A percentile compares a stretch with the other conserved stretches of the same genome.
phyloP scores from a whole-genome alignment of 2,797 vertebrate species.

The Alexandromys oeconomus region DNA sequence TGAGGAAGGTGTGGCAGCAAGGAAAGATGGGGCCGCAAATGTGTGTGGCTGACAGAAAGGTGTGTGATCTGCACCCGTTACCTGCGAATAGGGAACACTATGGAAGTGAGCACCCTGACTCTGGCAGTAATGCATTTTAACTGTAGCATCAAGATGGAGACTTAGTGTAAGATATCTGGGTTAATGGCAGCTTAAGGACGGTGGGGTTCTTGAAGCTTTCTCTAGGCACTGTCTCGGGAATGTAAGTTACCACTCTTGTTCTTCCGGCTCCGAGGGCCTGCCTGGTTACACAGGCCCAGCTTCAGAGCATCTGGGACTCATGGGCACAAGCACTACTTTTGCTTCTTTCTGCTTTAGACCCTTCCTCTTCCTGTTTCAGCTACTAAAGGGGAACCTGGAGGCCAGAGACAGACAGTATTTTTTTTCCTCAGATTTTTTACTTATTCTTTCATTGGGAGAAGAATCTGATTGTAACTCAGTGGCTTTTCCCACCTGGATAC shows the following conservation, averaged over 20 bases:
- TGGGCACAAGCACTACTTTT: not conserved
- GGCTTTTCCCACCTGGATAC: not conserved
- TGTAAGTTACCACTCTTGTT: rapidly evolving
- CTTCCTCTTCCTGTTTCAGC: not conserved
- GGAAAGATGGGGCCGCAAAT: rapidly evolving
- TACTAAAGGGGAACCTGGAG: not conserved
- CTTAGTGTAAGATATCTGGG: not conserved
- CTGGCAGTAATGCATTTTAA: not conserved
- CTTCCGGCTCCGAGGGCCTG: not conserved
- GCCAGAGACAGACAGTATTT: not conserved
- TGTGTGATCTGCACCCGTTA: not conserved
- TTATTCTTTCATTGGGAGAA: not conserved
- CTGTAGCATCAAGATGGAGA: not conserved
- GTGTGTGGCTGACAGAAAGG: not conserved
- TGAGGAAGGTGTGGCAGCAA: not conserved
- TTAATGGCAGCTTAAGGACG: not conserved
- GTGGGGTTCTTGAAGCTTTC: too few species aligned
- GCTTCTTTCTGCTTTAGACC: not conserved
- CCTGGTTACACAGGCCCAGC: too few species aligned
- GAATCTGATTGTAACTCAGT: not conserved
- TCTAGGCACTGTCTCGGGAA: not conserved
- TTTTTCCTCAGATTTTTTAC: not conserved
- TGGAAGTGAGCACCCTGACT: not conserved
- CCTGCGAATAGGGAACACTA: not conserved
- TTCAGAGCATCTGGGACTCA: not conserved